A percentile compares a stretch with the other conserved stretches of the same genome.
Conservation (phyloP, 2,113 vertebrate species). For the Hemiprocne comata region DNA sequence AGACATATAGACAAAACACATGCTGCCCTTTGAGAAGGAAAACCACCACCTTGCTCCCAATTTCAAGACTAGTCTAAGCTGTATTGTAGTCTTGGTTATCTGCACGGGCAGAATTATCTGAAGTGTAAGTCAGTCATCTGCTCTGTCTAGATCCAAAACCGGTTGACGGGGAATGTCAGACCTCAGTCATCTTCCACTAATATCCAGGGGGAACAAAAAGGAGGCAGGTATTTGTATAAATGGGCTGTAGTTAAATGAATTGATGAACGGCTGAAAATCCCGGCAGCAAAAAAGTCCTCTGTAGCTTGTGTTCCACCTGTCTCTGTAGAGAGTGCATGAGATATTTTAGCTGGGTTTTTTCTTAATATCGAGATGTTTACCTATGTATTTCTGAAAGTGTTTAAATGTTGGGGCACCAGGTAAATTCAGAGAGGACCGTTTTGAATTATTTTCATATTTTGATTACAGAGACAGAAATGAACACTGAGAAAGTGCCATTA, state of each 20-base stretch:
- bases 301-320: background rate
- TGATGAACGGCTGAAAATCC: background rate
- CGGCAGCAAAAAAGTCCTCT: constrained; percentile 35
- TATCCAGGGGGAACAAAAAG: background rate
- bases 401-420: background rate
- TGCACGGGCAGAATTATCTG: background rate
- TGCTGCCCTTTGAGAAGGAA: background rate
- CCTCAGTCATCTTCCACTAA: background rate
- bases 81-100: background rate
- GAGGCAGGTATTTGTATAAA: background rate
- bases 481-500: background rate
- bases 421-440: constrained; percentile 9
- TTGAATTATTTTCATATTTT: constrained; percentile 43
- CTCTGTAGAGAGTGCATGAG: background rate
- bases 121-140: background rate
- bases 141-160: background rate
- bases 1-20: background rate
- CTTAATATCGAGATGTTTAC: background rate
- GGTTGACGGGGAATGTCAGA: background rate
- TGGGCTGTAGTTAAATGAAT: background rate
- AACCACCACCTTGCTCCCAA: rapidly evolving
- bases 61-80: background rate
- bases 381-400: background rate
- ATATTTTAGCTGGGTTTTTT: background rate
- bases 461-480: background rate